These are phyloP conservation scores for Coracopsis vasa DNA, from an alignment of 2,113 vertebrate species.

Conservation along the genomic window DNA sequence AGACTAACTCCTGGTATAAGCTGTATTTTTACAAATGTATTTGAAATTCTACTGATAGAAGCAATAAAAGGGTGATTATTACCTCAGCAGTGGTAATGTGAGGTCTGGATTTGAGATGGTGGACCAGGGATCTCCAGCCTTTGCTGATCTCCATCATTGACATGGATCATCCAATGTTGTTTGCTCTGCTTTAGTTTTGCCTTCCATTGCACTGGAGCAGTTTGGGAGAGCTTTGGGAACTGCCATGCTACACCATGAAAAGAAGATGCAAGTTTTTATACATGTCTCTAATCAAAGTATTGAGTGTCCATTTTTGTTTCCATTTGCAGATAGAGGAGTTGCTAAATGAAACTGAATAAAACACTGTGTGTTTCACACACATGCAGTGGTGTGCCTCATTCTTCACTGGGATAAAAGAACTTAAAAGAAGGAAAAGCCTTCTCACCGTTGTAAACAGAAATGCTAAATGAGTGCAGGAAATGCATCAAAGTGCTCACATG, in stretches of 20 bases:
- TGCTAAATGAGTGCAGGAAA: background rate
- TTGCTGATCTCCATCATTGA: background rate
- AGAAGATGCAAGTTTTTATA: accelerated
- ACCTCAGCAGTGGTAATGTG: background rate
- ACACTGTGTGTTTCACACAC: background rate
- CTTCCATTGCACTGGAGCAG: background rate
- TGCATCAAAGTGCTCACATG: background rate
- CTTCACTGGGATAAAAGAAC: background rate
- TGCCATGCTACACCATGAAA: background rate
- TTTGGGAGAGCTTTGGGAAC: background rate
- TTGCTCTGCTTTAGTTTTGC: background rate
- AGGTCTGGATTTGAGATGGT: background rate
- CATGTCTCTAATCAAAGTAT: accelerated
- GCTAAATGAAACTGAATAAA: background rate
- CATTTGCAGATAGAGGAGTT: background rate
- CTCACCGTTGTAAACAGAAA: background rate
- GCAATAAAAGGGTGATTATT: background rate
- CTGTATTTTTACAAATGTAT: background rate
- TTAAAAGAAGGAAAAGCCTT: background rate
- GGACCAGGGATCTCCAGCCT: background rate
- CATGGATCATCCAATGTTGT: accelerated
- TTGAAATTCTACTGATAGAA: background rate
- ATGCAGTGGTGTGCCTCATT: background rate
- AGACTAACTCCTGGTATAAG: background rate
- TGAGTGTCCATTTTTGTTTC: background rate